Conservation (phyloP, 2,888 invertebrate species). For the Plebejus melissa region DNA sequence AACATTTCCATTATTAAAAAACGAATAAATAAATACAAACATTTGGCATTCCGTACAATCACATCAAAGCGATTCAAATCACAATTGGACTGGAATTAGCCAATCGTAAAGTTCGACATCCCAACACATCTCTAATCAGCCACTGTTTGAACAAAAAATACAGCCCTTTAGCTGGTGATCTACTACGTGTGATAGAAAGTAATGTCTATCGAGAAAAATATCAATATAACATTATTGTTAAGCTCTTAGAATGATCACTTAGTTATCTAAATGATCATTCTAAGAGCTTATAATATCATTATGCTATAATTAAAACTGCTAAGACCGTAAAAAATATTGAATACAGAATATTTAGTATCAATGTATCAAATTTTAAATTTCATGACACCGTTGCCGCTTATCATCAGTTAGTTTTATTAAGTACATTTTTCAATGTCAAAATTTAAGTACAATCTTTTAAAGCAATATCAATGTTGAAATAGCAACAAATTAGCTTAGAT, state of each 20-base stretch:
- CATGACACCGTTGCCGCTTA: too few species aligned
- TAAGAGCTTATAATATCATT: neutral
- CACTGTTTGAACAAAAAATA: conserved; percentile 73
- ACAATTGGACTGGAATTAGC: conserved; percentile 54
- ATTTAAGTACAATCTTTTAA: too few species aligned
- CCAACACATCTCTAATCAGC: conserved; percentile 68
- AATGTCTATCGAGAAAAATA: neutral
- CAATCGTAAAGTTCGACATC: conserved; percentile 65
- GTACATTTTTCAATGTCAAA: too few species aligned
- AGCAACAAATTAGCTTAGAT: too few species aligned
- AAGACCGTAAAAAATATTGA: neutral
- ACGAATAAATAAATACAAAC: conserved; percentile 33
- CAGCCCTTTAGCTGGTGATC: conserved; percentile 52
- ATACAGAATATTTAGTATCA: too few species aligned
- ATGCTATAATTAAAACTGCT: neutral
- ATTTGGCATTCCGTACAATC: conserved; percentile 33
- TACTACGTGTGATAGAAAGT: neutral
- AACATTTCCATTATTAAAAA: neutral
- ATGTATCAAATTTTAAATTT: too few species aligned
- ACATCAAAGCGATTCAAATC: conserved; percentile 53
- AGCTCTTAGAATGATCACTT: too few species aligned
- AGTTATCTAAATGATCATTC: neutral
- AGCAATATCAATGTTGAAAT: too few species aligned
- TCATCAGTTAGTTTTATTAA: too few species aligned
- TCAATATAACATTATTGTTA: neutral